phyloP scores from a whole-genome alignment of 2,113 vertebrate genomes.

The Microtus richardsoni region DNA sequence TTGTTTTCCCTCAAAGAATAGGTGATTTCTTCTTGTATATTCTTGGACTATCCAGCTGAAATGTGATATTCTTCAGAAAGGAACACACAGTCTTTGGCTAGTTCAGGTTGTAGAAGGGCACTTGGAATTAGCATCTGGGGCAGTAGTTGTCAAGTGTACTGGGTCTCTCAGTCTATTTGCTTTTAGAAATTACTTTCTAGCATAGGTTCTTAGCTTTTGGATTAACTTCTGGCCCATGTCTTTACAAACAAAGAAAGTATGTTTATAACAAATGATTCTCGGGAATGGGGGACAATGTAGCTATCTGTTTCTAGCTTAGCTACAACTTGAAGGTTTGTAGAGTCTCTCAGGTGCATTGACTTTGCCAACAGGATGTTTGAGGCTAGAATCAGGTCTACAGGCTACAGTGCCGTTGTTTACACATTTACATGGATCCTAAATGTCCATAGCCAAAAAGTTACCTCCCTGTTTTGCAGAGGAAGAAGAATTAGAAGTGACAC shows the following conservation, averaged over 20 bases:
- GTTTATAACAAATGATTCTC: background rate
- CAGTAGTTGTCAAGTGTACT: background rate
- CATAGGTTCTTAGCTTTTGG: background rate
- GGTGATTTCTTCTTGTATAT: background rate
- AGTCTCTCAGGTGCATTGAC: background rate
- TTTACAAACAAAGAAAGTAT: background rate
- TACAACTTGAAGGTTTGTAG: background rate
- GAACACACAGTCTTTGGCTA: background rate
- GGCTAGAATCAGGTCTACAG: background rate
- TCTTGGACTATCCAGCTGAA: background rate
- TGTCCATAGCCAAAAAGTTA: background rate
- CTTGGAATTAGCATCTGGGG: background rate
- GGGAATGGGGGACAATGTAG: too few relatives aligned
- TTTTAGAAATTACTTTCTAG: background rate
- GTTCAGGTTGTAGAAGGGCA: background rate
- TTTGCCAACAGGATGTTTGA: background rate
- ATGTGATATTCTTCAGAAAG: constrained; percentile 38
- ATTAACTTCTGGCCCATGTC: background rate
- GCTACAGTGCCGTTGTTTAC: background rate
- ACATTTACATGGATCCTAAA: background rate
- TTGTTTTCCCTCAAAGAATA: constrained; percentile 5
- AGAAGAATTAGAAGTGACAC: background rate
- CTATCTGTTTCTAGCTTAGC: background rate
- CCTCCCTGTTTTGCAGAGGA: background rate
- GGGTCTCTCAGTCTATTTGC: background rate